phyloP scores from a whole-genome alignment of 2,888 invertebrate genomes.

The Galerucella nymphaeae region DNA sequence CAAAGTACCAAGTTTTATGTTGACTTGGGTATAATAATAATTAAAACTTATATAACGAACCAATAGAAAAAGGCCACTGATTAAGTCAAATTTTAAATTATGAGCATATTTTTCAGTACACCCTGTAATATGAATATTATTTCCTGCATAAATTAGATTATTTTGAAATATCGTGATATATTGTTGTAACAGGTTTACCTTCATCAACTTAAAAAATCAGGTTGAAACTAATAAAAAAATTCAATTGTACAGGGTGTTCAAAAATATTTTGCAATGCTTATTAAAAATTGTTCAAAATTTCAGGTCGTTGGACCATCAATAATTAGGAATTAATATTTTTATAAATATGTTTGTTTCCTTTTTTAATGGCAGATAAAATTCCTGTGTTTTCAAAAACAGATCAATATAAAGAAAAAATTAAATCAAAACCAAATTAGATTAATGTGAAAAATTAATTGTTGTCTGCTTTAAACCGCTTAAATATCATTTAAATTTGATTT shows the following conservation, averaged over 20 bases:
- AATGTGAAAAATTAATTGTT: neutral
- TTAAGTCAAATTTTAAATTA: too few species aligned
- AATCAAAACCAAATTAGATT: conserved; percentile 7
- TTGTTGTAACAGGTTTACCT: neutral
- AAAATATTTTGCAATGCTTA: too few species aligned
- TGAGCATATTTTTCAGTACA: neutral
- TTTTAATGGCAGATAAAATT: neutral
- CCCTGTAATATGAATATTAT: neutral
- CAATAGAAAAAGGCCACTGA: neutral
- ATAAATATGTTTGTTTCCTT: neutral
- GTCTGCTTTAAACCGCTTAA: neutral
- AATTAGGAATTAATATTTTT: neutral
- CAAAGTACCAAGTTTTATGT: too few species aligned
- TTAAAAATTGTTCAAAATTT: too few species aligned
- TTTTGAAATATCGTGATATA: neutral
- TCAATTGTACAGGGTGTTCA: too few species aligned
- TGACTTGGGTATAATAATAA: too few species aligned
- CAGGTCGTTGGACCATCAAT: too few species aligned
- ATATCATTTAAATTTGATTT: neutral
- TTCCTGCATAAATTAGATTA: neutral
- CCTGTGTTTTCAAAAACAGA: neutral
- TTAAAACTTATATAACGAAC: too few species aligned
- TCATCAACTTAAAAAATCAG: neutral
- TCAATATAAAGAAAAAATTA: neutral
- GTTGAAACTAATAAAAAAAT: too few species aligned